These are phyloP conservation scores for Caenorhabditis imperialis DNA, from an alignment of 2,888 invertebrate genomes.

Conservation along the genomic window DNA sequence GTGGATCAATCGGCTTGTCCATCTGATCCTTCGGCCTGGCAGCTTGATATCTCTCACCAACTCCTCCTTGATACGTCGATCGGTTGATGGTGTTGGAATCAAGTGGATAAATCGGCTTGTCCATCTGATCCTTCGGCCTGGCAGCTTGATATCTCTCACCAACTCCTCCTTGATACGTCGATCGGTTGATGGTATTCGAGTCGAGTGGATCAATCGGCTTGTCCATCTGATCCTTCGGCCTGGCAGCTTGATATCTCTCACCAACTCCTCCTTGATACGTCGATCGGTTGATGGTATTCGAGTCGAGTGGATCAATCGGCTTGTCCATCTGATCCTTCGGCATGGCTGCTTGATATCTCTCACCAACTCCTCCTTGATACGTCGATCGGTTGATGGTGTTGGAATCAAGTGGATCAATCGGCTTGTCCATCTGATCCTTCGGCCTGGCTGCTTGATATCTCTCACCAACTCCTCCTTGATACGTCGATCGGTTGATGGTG, in stretches of 20 bases:
- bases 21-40: slow-evolving; percentile 9
- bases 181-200: slow-evolving; percentile 9
- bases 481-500: slow-evolving; percentile 37
- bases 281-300: slow-evolving; percentile 6
- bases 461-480: slow-evolving; percentile 42
- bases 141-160: slow-evolving; percentile 5
- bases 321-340: slow-evolving; percentile 22
- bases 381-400: slow-evolving; percentile 36
- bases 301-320: slow-evolving; percentile 1
- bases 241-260: slow-evolving; percentile 1
- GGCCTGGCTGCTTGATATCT: slow-evolving; percentile 29
- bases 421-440: slow-evolving; percentile 31
- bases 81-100: slow-evolving; percentile 8
- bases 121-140: slow-evolving; percentile 10
- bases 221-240: slow-evolving; percentile 12
- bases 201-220: slow-evolving; percentile 3
- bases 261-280: slow-evolving; percentile 16
- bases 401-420: slow-evolving; percentile 26
- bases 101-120: background rate
- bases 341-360: slow-evolving; percentile 19
- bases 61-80: slow-evolving; percentile 12
- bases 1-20: background rate
- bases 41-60: slow-evolving; percentile 8
- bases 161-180: slow-evolving; percentile 13
- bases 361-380: slow-evolving; percentile 38